Percentiles rank a stretch among this genome's conserved stretches.
Evolutionary conservation across 2,888 invertebrate species (phyloP).

Genomic region (Andrena hattorfiana): DNA sequence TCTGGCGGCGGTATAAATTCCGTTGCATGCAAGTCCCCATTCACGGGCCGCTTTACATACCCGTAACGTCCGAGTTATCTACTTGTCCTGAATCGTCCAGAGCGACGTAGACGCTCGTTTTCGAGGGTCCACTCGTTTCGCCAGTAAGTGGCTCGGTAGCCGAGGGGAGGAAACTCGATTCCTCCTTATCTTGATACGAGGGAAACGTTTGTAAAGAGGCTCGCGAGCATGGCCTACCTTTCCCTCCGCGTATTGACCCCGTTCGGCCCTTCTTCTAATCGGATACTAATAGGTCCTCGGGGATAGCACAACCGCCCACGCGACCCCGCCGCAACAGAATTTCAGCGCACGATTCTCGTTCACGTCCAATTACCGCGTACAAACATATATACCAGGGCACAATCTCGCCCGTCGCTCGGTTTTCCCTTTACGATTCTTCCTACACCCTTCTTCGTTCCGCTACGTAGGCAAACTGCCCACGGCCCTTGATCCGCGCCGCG

Average conservation of each 20-base stretch:
- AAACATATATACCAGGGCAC: constrained; percentile 44
- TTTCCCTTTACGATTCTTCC: constrained; percentile 53
- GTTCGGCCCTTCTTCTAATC: constrained; percentile 67
- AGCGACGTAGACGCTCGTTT: constrained; percentile 65
- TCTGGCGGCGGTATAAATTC: constrained; percentile 58
- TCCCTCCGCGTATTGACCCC: constrained; percentile 51
- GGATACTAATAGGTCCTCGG: constrained; percentile 73
- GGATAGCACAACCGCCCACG: constrained; percentile 60
- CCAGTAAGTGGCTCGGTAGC: constrained; percentile 56
- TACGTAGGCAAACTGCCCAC: constrained; percentile 65
- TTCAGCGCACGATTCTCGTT: constrained; percentile 66
- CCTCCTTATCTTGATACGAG: constrained; percentile 70
- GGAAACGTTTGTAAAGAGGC: constrained; percentile 59
- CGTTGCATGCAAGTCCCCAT: constrained; percentile 51
- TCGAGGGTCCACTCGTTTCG: constrained; percentile 66
- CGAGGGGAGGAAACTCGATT: constrained; percentile 67
- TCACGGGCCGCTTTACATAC: constrained; percentile 57
- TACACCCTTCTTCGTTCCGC: constrained; percentile 57
- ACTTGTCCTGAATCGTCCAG: constrained; percentile 52
- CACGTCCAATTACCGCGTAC: constrained; percentile 67
- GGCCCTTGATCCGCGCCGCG: constrained; percentile 47
- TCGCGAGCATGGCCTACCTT: constrained; percentile 42
- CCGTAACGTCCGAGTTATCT: constrained; percentile 58
- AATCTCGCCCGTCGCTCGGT: constrained; percentile 20
- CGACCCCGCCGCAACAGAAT: constrained; percentile 46